Evolutionary conservation across 2,888 invertebrate species (phyloP), one percentile per base, ranked within the genome.

Genomic region (Melinopterus prodromus): DNA sequence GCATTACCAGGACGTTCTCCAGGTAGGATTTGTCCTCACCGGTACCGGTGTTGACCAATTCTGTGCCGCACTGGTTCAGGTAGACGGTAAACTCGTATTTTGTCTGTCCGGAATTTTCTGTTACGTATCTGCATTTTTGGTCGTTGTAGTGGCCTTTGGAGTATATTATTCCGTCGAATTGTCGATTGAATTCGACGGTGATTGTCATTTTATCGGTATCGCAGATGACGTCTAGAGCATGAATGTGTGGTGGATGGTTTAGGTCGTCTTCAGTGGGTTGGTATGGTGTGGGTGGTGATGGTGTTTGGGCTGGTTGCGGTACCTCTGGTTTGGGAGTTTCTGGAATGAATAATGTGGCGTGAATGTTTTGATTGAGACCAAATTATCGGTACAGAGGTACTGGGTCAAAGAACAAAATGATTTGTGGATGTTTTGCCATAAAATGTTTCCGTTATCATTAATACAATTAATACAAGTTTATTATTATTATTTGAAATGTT

Each of bases 161-260:
- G 86, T 96, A 96, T 83, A 96, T 95, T 14, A 96, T 91, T 0
- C 96, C 96, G 83, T 95, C 92, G 87, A 95, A 96, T 16, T 90
- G 90, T 81, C 94, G 92, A 87, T 95, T 95, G 88, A 96, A 96
- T 88, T 95, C 94, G 9, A 96, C 92, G 83, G 94, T 93, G 81
- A 96, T 95, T 0, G 93, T 94, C 96, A 96, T 96, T 93, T 94
- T 93, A 82, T 95, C 95, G 87, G 95, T 95, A 80, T 94, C 94
- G 85, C 96, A 96, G 85, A 94, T 92, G 0, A 96, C 96, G 70
- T 94, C 92, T 76, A 96, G 92, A 0, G 92, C 92, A 86, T 95
- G 94, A 83, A 96, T 94, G 84, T 95, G 95, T 2, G 95, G 94
- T 71, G 94, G 95, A 86, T 95, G 95, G 79, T 92, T 92, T 77